Conservation (phyloP, 35 echinoderm and acorn worm genomes). For the Anneissia japonica region DNA sequence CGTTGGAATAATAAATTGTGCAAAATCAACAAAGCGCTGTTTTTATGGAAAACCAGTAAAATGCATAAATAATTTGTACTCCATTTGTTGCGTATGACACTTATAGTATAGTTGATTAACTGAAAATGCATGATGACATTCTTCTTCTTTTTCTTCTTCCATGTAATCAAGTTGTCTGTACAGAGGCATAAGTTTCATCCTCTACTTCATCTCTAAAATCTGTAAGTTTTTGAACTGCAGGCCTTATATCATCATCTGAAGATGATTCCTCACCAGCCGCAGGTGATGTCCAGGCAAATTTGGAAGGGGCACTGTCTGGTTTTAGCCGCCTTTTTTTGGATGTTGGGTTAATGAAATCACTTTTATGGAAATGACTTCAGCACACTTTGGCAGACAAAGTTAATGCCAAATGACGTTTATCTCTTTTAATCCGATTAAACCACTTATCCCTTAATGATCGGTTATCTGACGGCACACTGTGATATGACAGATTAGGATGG, state of each 20-base stretch:
- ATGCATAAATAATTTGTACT: neutral
- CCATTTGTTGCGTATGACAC: neutral
- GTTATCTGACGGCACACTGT: neutral
- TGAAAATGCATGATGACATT: neutral
- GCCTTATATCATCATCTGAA: neutral
- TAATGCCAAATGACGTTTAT: neutral
- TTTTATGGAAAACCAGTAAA: neutral
- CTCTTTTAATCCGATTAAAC: neutral
- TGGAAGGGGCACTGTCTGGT: neutral
- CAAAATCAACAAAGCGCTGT: neutral
- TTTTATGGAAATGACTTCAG: neutral
- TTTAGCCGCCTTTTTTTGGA: neutral
- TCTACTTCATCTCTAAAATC: neutral
- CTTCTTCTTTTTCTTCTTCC: neutral
- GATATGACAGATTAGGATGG: neutral
- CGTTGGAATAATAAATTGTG: constrained; percentile 3
- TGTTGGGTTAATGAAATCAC: neutral
- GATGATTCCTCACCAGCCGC: neutral
- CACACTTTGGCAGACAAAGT: neutral
- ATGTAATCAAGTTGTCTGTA: neutral
- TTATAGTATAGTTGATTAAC: neutral
- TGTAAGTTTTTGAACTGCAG: neutral
- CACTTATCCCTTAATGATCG: neutral
- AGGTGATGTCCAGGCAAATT: neutral
- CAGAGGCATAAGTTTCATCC: constrained; percentile 1